Evolutionary conservation across 2,797 vertebrate species (phyloP), one percentile per base, ranked within the genome.

Genomic region (Eulemur coronatus): DNA sequence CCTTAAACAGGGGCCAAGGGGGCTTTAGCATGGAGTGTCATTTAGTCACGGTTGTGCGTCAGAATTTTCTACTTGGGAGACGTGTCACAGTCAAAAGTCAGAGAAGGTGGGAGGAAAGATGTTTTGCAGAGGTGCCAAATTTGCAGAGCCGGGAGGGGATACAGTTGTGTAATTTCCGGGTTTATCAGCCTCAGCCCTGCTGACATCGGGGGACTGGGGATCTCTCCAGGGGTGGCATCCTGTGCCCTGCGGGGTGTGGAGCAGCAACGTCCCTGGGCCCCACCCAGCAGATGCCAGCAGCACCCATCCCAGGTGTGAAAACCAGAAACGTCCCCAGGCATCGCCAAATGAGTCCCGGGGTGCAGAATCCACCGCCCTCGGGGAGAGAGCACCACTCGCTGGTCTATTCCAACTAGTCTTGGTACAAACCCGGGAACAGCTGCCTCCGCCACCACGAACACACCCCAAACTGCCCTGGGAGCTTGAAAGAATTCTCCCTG

Each of bases 141-240:
- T 4, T 2, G 57, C 26, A 12, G 12, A 2, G 10, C 8, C 0
- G 0, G n/a, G 46, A 30, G 18, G 22, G 9, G 5, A 2, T 15
- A 0, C 1, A 1, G 8, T 22, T 15, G 30, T 65, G 8, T 28
- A 4, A 4, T 28, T 61, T 63, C 24, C 0, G 12, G 10, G 41
- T 28, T 55, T n/a, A 26, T 41, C 20, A 28, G 4, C 26, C 20
- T 22, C 14, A 0, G 5, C 11, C 4, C 12, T 1, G 0, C 24
- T 35, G 46, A 20, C 35, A 0, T 3, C 0, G 12, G 57, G 57
- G 18, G 3, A 14, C 46, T 0, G 0, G 2, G 24, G 24, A 24
- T 10, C 57, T 28, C 24, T 59, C 22, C 1, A 0, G 14, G 1
- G 0, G 28, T 5, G 26, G 46, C 0, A 0, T 14, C 24, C 75